Conservation (phyloP, 23 tunicate species). For the Oikopleura albicans region DNA sequence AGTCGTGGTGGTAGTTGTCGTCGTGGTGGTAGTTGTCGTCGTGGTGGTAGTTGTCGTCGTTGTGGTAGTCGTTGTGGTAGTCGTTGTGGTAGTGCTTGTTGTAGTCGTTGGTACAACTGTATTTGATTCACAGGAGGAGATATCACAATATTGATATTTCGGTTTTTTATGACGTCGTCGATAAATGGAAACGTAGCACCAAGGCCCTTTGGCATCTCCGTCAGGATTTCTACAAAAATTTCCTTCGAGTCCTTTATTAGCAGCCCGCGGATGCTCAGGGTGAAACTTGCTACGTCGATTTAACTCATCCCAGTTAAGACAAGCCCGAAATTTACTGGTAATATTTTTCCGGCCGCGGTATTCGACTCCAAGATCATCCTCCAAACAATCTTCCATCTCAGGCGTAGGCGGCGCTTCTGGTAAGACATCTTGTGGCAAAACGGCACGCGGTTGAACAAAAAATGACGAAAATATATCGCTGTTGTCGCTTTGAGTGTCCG, state of each 20-base stretch:
- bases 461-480: no score
- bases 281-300: neutral
- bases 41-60: constrained; percentile 5
- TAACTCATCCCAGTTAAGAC: neutral
- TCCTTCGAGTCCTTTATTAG: neutral
- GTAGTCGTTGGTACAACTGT: neutral
- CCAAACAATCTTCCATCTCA: neutral
- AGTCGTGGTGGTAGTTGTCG: neutral
- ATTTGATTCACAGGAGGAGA: neutral
- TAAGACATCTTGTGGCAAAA: no score
- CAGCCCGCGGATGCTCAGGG: neutral
- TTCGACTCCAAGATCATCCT: neutral
- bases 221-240: constrained; percentile 15
- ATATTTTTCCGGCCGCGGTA: neutral
- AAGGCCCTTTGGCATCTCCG: neutral
- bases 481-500: no score
- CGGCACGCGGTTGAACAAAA: no score
- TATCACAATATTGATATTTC: constrained; percentile 1
- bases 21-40: neutral
- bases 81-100: neutral
- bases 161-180: neutral
- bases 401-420: no score
- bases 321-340: neutral
- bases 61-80: constrained; percentile 1
- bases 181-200: constrained; percentile 2